Evolutionary conservation across 2,113 vertebrate species (phyloP).

Genomic region (Pao palembangensis): DNA sequence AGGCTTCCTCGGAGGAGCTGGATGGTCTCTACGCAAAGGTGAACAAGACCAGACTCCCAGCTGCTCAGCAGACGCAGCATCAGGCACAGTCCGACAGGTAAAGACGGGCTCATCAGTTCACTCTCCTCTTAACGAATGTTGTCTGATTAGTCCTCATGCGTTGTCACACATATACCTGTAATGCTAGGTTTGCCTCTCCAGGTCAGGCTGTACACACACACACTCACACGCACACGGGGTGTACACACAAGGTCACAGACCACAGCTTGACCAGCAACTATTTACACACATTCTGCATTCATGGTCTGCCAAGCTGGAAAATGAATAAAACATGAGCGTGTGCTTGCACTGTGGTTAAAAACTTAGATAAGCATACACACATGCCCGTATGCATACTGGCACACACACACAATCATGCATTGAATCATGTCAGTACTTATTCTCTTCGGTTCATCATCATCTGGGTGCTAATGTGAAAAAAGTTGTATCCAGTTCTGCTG

Average conservation of each 20-base stretch:
- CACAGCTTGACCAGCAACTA: slow-evolving; percentile 17
- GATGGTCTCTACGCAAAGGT: slow-evolving; percentile 91
- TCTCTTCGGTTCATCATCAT: neutral
- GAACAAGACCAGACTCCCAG: slow-evolving; percentile 82
- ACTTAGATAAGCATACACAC: neutral
- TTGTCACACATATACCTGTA: neutral
- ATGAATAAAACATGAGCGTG: slow-evolving; percentile 57
- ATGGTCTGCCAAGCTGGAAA: slow-evolving; percentile 10
- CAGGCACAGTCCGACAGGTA: slow-evolving; percentile 77
- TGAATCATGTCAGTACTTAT: slow-evolving; percentile 8
- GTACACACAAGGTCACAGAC: slow-evolving; percentile 32
- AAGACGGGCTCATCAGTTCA: slow-evolving; percentile 7
- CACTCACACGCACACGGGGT: neutral
- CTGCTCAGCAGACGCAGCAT: slow-evolving; percentile 35
- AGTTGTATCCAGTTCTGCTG: neutral
- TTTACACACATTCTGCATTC: slow-evolving; percentile 47
- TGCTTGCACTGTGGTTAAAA: slow-evolving; percentile 10
- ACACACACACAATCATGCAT: slow-evolving; percentile 11
- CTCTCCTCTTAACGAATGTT: neutral
- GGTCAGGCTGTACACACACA: no score
- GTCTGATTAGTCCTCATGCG: neutral
- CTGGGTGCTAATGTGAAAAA: neutral
- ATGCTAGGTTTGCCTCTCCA: neutral
- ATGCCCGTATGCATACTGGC: neutral
- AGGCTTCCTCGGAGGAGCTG: slow-evolving; percentile 77